Conservation (phyloP, 2,888 invertebrate species). For the Auanema sp. region DNA sequence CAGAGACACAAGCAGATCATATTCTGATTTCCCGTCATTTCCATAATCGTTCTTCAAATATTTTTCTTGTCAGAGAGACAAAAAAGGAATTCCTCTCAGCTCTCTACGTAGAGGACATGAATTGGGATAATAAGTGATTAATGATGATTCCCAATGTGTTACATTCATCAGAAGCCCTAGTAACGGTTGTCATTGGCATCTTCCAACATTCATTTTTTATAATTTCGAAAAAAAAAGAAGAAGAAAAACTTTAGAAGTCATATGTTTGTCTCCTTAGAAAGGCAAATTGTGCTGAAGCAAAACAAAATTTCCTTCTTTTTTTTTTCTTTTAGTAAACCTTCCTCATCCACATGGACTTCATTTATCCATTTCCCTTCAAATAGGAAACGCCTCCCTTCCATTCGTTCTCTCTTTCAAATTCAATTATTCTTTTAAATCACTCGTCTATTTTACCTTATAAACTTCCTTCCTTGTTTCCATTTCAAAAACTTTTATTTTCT, state of each 20-base stretch:
- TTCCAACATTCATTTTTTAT: slow-evolving; percentile 1
- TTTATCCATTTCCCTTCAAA: background rate
- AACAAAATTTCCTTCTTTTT: background rate
- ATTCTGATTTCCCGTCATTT: no score
- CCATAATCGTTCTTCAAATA: no score
- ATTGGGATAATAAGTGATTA: no score
- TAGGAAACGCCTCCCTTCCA: background rate
- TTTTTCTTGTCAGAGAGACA: no score
- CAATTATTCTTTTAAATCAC: slow-evolving; percentile 1
- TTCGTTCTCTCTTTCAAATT: background rate
- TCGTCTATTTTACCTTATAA: slow-evolving; percentile 1
- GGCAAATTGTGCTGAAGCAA: background rate
- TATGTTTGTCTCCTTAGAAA: background rate
- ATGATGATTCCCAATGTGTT: background rate
- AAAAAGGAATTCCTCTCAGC: no score
- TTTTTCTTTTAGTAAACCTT: background rate
- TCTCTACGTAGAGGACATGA: no score
- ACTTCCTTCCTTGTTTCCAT: background rate
- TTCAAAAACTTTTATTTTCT: slow-evolving; percentile 1
- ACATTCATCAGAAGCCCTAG: background rate
- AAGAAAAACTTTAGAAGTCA: slow-evolving; percentile 1
- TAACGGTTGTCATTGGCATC: background rate
- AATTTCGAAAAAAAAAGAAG: background rate
- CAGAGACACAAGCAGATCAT: no score
- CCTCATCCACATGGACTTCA: background rate